Evolutionary conservation across 1,140 invertebrate species (phyloP).

Genomic region (Pogonognathellus flavescens): DNA sequence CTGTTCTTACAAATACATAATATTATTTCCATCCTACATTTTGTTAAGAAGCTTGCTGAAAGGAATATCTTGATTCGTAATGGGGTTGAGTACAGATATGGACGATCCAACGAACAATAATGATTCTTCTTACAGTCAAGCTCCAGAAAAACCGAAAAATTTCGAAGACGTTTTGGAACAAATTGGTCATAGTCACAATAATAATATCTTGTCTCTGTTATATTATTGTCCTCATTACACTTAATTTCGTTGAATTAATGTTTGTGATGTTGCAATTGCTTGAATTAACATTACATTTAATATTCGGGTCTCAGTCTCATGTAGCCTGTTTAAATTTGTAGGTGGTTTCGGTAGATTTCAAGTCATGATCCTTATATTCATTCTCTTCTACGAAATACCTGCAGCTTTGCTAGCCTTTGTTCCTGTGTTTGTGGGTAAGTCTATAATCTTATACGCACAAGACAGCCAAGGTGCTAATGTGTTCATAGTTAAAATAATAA

Average conservation of each 20-base stretch:
- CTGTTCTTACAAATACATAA: too few relatives aligned
- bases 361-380: constrained; percentile 57
- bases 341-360: constrained; percentile 65
- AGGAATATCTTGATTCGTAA: too few relatives aligned
- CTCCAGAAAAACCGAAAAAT: constrained; percentile 54
- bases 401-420: constrained; percentile 62
- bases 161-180: constrained; percentile 64
- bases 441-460: not conserved
- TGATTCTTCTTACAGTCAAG: not conserved
- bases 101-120: constrained; percentile 5
- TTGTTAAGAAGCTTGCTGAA: too few relatives aligned
- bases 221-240: not conserved
- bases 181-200: constrained; percentile 49
- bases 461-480: not conserved
- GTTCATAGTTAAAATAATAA: too few relatives aligned
- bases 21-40: not conserved
- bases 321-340: not conserved
- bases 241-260: not conserved
- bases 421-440: constrained; percentile 62
- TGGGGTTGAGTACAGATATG: not conserved
- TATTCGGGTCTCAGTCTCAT: too few relatives aligned
- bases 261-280: not conserved
- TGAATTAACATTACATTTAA: not conserved
- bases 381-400: constrained; percentile 63
- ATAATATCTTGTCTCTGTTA: not conserved